Conservation (phyloP, 2,113 vertebrate species). For the Sterrhoptilus dennistouni region DNA sequence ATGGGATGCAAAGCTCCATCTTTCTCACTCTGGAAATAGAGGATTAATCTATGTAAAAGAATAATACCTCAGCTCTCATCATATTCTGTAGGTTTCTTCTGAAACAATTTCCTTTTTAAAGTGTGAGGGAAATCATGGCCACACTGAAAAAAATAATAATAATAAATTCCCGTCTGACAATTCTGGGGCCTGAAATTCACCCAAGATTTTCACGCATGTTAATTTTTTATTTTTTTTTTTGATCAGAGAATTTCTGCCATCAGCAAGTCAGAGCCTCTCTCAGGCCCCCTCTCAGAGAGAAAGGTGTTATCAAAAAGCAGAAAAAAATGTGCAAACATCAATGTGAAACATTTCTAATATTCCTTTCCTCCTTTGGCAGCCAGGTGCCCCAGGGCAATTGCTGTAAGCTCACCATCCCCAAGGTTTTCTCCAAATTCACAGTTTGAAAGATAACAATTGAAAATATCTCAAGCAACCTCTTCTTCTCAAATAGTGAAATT, state of each 20-base stretch:
- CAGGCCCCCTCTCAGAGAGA: neutral
- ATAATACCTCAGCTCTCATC: neutral
- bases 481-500: neutral
- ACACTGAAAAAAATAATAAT: neutral
- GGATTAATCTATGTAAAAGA: neutral
- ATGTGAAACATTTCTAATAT: neutral
- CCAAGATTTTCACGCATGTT: neutral
- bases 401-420: neutral
- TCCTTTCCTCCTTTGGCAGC: neutral
- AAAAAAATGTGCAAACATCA: neutral
- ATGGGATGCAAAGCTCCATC: neutral
- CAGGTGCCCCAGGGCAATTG: neutral
- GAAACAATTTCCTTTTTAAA: neutral
- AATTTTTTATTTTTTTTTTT: neutral
- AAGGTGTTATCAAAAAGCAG: neutral
- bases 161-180: neutral
- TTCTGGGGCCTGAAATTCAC: neutral
- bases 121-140: fast-evolving
- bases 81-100: neutral
- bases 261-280: neutral
- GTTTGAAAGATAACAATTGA: fast-evolving
- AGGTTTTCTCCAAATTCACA: neutral
- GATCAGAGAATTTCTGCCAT: neutral
- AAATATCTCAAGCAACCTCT: neutral
- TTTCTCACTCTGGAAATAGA: neutral